These are phyloP conservation scores for Arctocebus calabarensis DNA, from an alignment of 2,797 vertebrate genomes.

Conservation along the genomic window DNA sequence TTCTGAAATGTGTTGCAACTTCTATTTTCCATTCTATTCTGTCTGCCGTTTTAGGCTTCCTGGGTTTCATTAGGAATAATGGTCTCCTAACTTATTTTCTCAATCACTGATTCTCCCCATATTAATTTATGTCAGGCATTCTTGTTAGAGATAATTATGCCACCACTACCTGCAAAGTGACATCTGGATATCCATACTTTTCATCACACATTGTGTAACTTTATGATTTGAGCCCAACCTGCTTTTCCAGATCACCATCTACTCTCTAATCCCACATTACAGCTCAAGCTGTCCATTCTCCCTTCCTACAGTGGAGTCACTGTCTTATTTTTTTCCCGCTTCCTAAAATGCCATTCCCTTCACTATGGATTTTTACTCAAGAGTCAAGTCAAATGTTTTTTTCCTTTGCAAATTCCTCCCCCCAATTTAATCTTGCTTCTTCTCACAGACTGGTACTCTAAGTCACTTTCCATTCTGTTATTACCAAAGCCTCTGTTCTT, in stretches of 20 bases:
- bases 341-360: neutral
- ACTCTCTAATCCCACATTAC: neutral
- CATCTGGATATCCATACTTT: neutral
- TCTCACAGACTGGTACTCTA: neutral
- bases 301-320: neutral
- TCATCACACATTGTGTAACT: neutral
- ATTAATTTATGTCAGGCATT: neutral
- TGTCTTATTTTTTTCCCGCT: neutral
- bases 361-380: neutral
- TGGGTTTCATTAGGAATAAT: neutral
- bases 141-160: neutral
- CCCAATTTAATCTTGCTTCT: neutral
- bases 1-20: neutral
- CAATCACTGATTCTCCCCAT: neutral
- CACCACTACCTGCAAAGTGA: neutral
- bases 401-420: neutral
- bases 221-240: neutral
- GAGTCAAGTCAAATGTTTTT: neutral
- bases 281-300: neutral
- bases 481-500: neutral
- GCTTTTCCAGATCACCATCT: neutral
- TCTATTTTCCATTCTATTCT: neutral
- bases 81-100: neutral
- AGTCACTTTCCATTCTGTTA: neutral
- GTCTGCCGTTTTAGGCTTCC: neutral